Evolutionary conservation across 1,140 invertebrate species (phyloP), one percentile per base, ranked within the genome.

Genomic region (Nixonia krombeini): DNA sequence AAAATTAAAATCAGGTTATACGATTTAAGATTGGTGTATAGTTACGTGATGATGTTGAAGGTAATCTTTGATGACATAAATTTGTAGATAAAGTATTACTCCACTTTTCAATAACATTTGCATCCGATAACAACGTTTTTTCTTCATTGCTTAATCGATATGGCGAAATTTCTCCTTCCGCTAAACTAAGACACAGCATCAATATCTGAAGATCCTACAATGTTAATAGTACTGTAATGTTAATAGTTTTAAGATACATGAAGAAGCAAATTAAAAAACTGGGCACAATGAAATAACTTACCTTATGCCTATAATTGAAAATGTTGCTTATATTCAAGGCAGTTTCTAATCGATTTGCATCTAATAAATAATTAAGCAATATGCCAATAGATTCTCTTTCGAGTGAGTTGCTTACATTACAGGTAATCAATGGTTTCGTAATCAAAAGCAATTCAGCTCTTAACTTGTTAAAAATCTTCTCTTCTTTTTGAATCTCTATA

Each of bases 121-220:
- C 13, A 15, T 76, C 74, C 2, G 61, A 64, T 4, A 84, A 26
- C 21, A 83, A 59, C 23, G 45, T 44, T 70, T 68, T 72, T 50
- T 82, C 76, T 45, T 83, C 74, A 25, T 26, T 15, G 9, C 68
- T 78, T 47, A 85, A 66, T 18, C 82, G 52, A 50, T 74, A 73
- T 9, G 82, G 82, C 10, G 51, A 74, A 45, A 81, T 70, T 58
- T 83, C 81, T 16, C 79, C 76, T 29, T 85, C 83, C 13, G 81
- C 82, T 26, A 85, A 57, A 50, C 73, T 79, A 26, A 84, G 63
- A 38, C 80, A 84, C 13, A 82, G 37, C 72, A 84, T 75, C 25
- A 85, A 40, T 15, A 81, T 73, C 72, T 80, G 71, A 13, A 84
- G 45, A 37, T 82, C 82, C 76, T 82, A 40, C 2, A 29, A 46